Evolutionary conservation across 2,888 invertebrate genomes (phyloP).

Genomic region (Meiosimyza platycephala): DNA sequence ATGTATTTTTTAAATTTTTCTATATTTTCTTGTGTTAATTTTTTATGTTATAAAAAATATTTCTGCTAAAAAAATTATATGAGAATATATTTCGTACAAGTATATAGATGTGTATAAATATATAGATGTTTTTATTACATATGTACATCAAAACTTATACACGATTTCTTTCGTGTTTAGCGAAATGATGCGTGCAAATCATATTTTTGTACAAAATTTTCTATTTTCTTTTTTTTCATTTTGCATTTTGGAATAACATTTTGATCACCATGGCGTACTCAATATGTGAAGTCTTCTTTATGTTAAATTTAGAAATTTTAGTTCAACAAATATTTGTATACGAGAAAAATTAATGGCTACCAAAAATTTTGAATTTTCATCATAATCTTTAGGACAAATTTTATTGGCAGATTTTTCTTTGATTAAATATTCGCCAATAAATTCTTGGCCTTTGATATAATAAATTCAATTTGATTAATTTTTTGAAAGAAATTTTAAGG

Average conservation of each 20-base stretch:
- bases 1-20: constrained; percentile 11
- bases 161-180: not conserved
- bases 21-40: not conserved
- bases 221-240: constrained; percentile 11
- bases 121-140: not conserved
- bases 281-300: too few relatives aligned
- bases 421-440: not conserved
- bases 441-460: too few relatives aligned
- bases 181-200: constrained; percentile 5
- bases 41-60: constrained; percentile 4
- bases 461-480: too few relatives aligned
- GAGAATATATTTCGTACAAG: not conserved
- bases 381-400: not conserved
- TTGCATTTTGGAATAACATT: not conserved
- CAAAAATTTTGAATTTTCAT: too few relatives aligned
- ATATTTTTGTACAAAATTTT: constrained; percentile 1
- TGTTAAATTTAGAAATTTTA: too few relatives aligned
- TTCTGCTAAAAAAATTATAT: not conserved
- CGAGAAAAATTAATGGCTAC: too few relatives aligned
- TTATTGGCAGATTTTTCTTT: constrained; percentile 5
- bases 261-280: too few relatives aligned
- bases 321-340: too few relatives aligned
- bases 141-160: not conserved
- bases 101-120: not conserved
- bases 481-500: too few relatives aligned